These are phyloP conservation scores for Platichthys stellatus DNA, from an alignment of 2,113 vertebrate species.

Conservation along the genomic window DNA sequence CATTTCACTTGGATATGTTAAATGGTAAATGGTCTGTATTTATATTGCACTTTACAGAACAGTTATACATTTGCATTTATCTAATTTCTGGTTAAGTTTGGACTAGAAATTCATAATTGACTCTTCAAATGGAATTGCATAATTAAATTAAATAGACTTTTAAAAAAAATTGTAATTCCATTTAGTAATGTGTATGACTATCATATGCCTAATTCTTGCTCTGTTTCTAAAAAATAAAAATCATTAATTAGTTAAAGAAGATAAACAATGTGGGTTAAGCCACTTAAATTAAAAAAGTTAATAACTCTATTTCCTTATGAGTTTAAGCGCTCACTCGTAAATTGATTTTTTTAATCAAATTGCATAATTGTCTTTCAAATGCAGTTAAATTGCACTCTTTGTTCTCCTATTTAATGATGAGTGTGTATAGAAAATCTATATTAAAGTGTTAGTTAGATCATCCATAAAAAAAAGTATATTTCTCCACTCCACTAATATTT, in stretches of 20 bases:
- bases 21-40: no score
- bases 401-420: no score
- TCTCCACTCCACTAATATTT: neutral
- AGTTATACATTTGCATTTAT: no score
- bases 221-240: no score
- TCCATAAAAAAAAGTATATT: neutral
- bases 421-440: neutral
- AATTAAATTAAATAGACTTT: neutral
- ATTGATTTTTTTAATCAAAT: no score
- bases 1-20: neutral
- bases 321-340: no score
- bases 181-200: neutral
- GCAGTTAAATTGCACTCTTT: no score
- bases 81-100: neutral
- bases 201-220: neutral
- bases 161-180: neutral
- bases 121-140: neutral
- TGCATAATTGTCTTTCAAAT: no score
- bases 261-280: no score
- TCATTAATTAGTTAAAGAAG: no score
- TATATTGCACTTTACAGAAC: no score
- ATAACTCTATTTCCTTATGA: neutral
- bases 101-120: neutral
- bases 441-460: neutral
- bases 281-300: neutral